A percentile compares a stretch with the other conserved stretches of the same genome.
These are phyloP conservation scores for Lucinisca nassula DNA, from an alignment of 2,888 invertebrate genomes.

Conservation along the genomic window DNA sequence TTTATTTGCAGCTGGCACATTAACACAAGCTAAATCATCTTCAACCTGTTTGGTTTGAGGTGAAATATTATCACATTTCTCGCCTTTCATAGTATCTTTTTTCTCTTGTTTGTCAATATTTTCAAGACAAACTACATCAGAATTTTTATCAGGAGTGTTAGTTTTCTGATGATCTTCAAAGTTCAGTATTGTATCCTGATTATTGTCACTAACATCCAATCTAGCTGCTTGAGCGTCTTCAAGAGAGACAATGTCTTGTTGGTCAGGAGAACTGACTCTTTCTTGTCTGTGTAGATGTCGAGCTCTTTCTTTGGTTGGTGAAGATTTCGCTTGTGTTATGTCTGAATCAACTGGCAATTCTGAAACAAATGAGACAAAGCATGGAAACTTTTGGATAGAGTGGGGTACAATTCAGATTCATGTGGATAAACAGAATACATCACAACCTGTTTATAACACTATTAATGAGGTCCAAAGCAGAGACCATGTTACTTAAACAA, in stretches of 20 bases:
- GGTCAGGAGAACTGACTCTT: slow-evolving; percentile 4
- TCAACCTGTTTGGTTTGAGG: background rate
- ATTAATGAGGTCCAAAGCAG: too few relatives aligned
- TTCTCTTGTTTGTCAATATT: background rate
- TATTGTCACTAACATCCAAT: background rate
- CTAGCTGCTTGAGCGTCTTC: background rate
- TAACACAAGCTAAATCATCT: background rate
- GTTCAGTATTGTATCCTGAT: background rate
- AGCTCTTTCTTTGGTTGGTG: background rate
- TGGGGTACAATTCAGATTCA: background rate
- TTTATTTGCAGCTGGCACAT: background rate
- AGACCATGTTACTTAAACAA: too few relatives aligned
- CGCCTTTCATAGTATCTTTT: background rate
- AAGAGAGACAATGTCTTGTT: background rate
- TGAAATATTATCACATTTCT: background rate
- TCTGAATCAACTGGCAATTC: background rate
- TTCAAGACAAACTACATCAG: background rate
- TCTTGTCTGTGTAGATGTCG: background rate
- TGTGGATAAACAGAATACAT: background rate
- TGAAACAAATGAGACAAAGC: background rate
- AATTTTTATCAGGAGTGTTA: background rate
- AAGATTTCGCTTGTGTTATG: background rate
- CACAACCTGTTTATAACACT: background rate
- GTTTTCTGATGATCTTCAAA: background rate
- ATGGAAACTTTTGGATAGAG: background rate